Evolutionary conservation across 2,797 vertebrate genomes (phyloP).

Genomic region (Microcaecilia unicolor): DNA sequence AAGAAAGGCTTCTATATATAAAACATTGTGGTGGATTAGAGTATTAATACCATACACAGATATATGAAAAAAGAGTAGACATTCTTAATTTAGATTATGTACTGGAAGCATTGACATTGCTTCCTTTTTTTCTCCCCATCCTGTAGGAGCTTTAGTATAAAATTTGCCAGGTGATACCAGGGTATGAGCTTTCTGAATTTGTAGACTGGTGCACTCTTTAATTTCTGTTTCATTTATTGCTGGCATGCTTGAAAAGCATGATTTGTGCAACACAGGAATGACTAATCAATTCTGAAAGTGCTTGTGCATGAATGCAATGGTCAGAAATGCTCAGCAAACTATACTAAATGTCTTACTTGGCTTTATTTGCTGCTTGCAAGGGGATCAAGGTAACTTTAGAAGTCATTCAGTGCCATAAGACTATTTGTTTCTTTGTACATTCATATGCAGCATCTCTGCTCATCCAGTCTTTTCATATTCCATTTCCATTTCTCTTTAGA

Average conservation of each 20-base stretch:
- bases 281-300: slow-evolving; percentile 38
- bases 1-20: too few relatives aligned
- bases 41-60: slow-evolving; percentile 5
- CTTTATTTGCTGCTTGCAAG: slow-evolving; percentile 76
- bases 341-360: slow-evolving; percentile 68
- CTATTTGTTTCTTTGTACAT: neutral
- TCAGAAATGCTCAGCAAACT: slow-evolving; percentile 33
- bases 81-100: neutral
- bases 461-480: too few relatives aligned
- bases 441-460: too few relatives aligned
- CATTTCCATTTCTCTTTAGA: too few relatives aligned
- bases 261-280: slow-evolving; percentile 54
- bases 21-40: slow-evolving; percentile 15
- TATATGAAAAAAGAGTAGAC: accelerated
- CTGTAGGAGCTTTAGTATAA: slow-evolving; percentile 32
- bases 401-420: slow-evolving; percentile 20
- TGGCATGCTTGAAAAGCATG: slow-evolving; percentile 63
- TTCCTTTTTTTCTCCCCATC: slow-evolving; percentile 28
- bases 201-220: slow-evolving; percentile 52
- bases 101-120: slow-evolving; percentile 30
- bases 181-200: slow-evolving; percentile 24
- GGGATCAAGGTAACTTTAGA: slow-evolving; percentile 75
- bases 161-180: slow-evolving; percentile 28
- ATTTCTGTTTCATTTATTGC: slow-evolving; percentile 58
- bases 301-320: slow-evolving; percentile 63